Percentiles rank a stretch among this genome's conserved stretches.
phyloP scores from a whole-genome alignment of 2,888 invertebrate species.

The Stenchaetothrips biformis region DNA sequence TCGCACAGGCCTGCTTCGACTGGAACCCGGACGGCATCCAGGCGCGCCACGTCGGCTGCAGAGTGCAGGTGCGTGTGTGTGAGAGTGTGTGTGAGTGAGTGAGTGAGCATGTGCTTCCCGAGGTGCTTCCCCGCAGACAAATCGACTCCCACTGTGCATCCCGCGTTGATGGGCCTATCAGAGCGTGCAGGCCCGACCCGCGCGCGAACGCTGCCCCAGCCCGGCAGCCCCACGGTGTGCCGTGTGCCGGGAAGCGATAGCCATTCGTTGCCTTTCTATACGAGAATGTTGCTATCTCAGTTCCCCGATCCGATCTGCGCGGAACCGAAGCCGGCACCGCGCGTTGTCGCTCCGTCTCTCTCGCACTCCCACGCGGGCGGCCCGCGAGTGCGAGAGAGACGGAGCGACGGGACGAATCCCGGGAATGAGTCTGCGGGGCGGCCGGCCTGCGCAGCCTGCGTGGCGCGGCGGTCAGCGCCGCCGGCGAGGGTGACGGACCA shows the following conservation, averaged over 20 bases:
- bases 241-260: background rate
- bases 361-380: too few species aligned
- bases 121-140: background rate
- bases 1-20: constrained; percentile 31
- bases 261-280: constrained; percentile 17
- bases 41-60: background rate
- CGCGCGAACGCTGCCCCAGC: too few species aligned
- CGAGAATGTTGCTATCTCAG: background rate
- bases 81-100: background rate
- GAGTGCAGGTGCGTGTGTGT: background rate
- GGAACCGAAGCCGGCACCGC: too few species aligned
- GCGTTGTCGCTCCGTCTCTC: too few species aligned
- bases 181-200: constrained; percentile 3
- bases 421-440: constrained; percentile 45
- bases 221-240: background rate
- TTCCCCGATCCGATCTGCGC: background rate
- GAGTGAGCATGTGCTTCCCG: too few species aligned
- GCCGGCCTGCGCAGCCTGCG: constrained; percentile 48
- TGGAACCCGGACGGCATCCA: constrained; percentile 9
- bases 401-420: too few species aligned
- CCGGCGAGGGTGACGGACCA: constrained; percentile 26
- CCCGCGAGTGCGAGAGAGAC: too few species aligned
- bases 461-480: constrained; percentile 42
- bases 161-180: background rate
- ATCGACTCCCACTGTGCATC: background rate